Evolutionary conservation across 2,888 invertebrate genomes (phyloP), one percentile per base, ranked within the genome.

Genomic region (Cheilosia vernalis): DNA sequence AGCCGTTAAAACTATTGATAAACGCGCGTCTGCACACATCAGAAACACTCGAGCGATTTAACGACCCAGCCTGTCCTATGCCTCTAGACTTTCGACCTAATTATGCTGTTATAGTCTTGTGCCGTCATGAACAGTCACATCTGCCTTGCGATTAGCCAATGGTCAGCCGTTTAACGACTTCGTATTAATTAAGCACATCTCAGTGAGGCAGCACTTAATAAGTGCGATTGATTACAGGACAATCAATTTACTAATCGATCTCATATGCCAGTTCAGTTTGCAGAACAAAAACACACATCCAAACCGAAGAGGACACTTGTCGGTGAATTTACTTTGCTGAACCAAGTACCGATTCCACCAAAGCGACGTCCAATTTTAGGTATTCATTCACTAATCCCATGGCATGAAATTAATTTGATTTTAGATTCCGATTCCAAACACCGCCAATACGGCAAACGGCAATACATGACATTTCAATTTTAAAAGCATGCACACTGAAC

Each of bases 341-440:
- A 3, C 37, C 4, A 13, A 9, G 56, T 2, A 13, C 4, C 15
- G 13, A 17, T n/a, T 17, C 4, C 6, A 19, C 30, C 5, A 19
- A 33, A 33, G 58, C 58, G 27, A 64, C 37, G 47, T 15, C 47
- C 30, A 49, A 53, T 55, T 60, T n/a, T 21, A 33, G 78, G 40
- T 74, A 84, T 70, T 74, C 64, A 79, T 74, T 84, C 78, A 33
- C 69, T 72, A 76, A 80, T 85, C 84, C 70, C 70, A 51, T 66
- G 70, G 70, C 60, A 61, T 80, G 70, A 85, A 85, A 76, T 85
- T 85, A 85, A 85, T 85, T 85, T 80, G 84, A 85, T 85, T 85
- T 61, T 60, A 61, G 70, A 74, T 70, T 53, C 58, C 60, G 84
- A 85, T 85, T 53, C 47, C 60, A 80, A 85, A 76, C 70, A 70